These are phyloP conservation scores for Lethrus apterus DNA, from an alignment of 1,140 invertebrate species.

Conservation along the genomic window DNA sequence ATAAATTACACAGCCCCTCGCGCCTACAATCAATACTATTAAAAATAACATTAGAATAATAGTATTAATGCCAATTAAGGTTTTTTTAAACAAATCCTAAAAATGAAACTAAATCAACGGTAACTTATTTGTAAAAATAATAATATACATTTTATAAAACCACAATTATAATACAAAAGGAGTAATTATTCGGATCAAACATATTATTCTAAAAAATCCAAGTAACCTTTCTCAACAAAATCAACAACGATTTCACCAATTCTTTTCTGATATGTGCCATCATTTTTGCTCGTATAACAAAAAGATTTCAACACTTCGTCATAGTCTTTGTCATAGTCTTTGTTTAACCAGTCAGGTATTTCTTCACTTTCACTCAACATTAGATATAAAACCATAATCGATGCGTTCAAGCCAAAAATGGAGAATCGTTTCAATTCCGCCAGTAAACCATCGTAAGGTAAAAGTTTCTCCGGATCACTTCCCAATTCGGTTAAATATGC, in stretches of 20 bases:
- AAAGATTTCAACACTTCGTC: background rate
- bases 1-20: no score
- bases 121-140: no score
- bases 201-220: no score
- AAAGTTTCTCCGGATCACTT: conserved; percentile 5
- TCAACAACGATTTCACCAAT: background rate
- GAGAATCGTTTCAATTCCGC: conserved; percentile 5
- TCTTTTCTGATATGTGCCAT: background rate
- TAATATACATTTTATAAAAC: no score
- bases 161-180: no score
- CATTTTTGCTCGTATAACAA: conserved; percentile 3
- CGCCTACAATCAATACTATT: no score
- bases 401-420: conserved; percentile 4
- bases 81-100: no score
- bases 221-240: background rate
- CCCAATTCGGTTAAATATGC: conserved; percentile 5
- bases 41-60: no score
- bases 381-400: background rate
- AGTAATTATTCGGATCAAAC: no score
- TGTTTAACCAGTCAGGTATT: background rate
- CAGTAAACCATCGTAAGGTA: conserved; percentile 4
- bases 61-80: no score
- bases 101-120: no score
- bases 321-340: background rate
- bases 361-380: conserved; percentile 3